phyloP scores from a whole-genome alignment of 2,113 vertebrate genomes.

The Myiagra hebetior region DNA sequence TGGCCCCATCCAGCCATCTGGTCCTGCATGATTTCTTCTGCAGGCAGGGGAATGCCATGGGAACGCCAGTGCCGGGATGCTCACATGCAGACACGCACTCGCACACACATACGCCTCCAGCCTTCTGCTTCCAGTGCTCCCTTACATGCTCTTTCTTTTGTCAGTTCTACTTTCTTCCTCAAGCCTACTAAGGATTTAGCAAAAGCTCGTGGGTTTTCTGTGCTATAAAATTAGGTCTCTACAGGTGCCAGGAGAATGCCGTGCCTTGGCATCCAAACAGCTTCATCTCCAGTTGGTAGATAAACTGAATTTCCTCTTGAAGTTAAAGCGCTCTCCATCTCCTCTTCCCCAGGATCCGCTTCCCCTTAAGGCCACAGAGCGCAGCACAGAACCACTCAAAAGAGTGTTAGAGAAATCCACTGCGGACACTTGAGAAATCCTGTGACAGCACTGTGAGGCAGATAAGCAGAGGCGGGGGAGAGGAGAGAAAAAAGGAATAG shows the following conservation, averaged over 20 bases:
- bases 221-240: conserved; percentile 13
- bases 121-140: conserved; percentile 32
- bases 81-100: not conserved
- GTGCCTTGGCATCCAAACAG: conserved; percentile 10
- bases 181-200: not conserved
- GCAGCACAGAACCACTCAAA: not conserved
- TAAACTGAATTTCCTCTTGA: conserved; percentile 25
- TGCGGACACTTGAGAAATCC: conserved; percentile 21
- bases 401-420: not conserved
- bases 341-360: not conserved
- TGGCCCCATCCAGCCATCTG: conserved; percentile 27
- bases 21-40: conserved; percentile 6
- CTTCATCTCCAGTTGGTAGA: not conserved
- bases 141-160: conserved; percentile 33
- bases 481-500: conserved; percentile 15
- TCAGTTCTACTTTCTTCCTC: not conserved
- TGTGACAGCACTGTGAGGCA: conserved; percentile 17
- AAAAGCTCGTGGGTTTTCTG: not conserved
- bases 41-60: conserved; percentile 40
- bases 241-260: conserved; percentile 14
- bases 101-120: not conserved
- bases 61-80: not conserved
- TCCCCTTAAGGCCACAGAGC: not conserved
- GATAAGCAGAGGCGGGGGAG: conserved; percentile 10
- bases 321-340: not conserved